phyloP scores from a whole-genome alignment of 2,888 invertebrate genomes.

The Belgica antarctica region DNA sequence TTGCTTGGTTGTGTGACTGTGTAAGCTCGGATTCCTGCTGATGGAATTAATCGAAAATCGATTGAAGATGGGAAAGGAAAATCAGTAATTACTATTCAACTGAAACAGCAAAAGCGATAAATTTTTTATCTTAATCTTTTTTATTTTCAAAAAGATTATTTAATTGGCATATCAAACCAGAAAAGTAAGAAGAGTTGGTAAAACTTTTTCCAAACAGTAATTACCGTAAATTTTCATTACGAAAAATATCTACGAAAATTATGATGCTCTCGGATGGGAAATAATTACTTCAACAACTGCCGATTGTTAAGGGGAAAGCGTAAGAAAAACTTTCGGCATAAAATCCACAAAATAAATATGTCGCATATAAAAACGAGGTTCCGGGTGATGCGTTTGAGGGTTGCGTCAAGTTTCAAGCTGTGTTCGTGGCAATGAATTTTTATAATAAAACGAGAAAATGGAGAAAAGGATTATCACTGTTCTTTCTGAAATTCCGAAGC shows the following conservation, averaged over 20 bases:
- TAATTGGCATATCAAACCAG: conserved; percentile 21
- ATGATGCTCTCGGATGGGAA: conserved; percentile 10
- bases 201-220: conserved; percentile 31
- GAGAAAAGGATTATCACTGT: no score
- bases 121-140: conserved; percentile 39
- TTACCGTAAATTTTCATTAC: conserved; percentile 44
- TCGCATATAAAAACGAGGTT: no score
- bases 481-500: no score
- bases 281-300: conserved; percentile 39
- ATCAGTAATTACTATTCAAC: conserved; percentile 38
- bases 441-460: no score
- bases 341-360: conserved; percentile 43
- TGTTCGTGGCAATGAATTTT: no score
- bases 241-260: conserved; percentile 18
- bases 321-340: conserved; percentile 16
- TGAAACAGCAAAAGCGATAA: conserved; percentile 37
- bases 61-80: conserved; percentile 6
- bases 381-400: no score
- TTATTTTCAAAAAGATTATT: conserved; percentile 2
- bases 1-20: neutral
- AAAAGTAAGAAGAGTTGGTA: neutral
- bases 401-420: no score
- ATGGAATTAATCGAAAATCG: conserved; percentile 38
- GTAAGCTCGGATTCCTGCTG: neutral
- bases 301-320: conserved; percentile 2